Evolutionary conservation across 2,797 vertebrate genomes (phyloP), one percentile per base, ranked within the genome.

Genomic region (Rhinophrynus dorsalis): DNA sequence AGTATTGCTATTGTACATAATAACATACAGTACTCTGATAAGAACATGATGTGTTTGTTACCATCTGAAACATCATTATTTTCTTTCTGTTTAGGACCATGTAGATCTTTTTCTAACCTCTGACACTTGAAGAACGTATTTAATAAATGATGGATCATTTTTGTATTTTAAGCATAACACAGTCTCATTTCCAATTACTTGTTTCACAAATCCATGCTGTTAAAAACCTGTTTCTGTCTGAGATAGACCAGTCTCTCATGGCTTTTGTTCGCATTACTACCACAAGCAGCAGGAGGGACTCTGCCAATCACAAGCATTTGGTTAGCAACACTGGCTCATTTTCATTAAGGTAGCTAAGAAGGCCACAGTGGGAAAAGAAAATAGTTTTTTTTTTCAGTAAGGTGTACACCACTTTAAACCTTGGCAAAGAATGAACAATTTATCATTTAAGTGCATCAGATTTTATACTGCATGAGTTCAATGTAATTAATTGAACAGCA

Each of bases 131-230:
- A 21, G 38, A 18, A 35, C 38, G 35, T 56, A 83, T 80, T 87
- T 84, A 82, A 87, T 85, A 88, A 86, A 82, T 78, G 77, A 84
- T 78, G 74, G 71, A 79, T 82, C 57, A 9, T 84, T 82, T 85
- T 79, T 79, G 74, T 78, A 72, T 77, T 79, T 75, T 66, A 59
- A 78, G 82, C 74, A 82, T 85, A 82, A 87, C 79, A 81, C 80
- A 80, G 66, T 68, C 78, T 88, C 78, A 78, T 84, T 85, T 85
- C 76, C 79, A 78, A 76, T 75, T 75, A 82, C 74, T 37, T 78
- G 70, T 80, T 85, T 85, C 81, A 82, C 83, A 83, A 86, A 84
- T 79, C 82, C 83, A 82, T 0, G 76, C 83, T 88, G 83, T 74
- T 85, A 82, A 80, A 80, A 87, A 84, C 74, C 75, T 77, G 80